Percentiles rank a stretch among this genome's conserved stretches.
Conservation (phyloP, 1,140 invertebrate species). For the Eupristina koningsbergeri region DNA sequence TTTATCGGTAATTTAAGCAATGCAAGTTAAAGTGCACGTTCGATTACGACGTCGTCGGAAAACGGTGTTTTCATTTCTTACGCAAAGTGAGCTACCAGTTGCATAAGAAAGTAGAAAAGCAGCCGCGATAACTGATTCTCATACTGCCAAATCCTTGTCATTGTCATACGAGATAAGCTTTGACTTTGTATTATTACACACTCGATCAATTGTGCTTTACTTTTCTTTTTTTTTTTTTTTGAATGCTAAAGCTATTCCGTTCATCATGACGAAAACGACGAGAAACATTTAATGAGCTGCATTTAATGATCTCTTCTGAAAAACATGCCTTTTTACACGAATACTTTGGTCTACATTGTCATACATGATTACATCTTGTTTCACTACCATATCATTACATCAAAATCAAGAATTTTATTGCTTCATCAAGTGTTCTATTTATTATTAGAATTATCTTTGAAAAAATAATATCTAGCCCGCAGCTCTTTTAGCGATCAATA, state of each 20-base stretch:
- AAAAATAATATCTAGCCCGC: too few relatives aligned
- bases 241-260: background rate
- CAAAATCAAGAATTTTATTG: too few relatives aligned
- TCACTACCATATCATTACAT: too few relatives aligned
- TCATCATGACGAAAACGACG: background rate
- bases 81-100: slow-evolving; percentile 33
- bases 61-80: slow-evolving; percentile 14
- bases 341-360: too few relatives aligned
- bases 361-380: too few relatives aligned
- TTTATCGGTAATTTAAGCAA: slow-evolving; percentile 33
- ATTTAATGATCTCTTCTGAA: too few relatives aligned
- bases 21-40: slow-evolving; percentile 18
- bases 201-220: background rate
- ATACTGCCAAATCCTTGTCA: slow-evolving; percentile 31
- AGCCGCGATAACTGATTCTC: background rate
- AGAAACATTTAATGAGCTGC: too few relatives aligned
- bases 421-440: too few relatives aligned
- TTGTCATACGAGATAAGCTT: slow-evolving; percentile 5
- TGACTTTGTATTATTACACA: background rate
- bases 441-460: too few relatives aligned
- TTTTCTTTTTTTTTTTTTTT: background rate
- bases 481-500: too few relatives aligned
- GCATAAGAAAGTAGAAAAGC: slow-evolving; percentile 33
- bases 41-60: slow-evolving; percentile 12
- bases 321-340: too few relatives aligned